A percentile compares a stretch with the other conserved stretches of the same genome.
phyloP scores from a whole-genome alignment of 2,113 vertebrate species.

The Aptenodytes patagonicus region DNA sequence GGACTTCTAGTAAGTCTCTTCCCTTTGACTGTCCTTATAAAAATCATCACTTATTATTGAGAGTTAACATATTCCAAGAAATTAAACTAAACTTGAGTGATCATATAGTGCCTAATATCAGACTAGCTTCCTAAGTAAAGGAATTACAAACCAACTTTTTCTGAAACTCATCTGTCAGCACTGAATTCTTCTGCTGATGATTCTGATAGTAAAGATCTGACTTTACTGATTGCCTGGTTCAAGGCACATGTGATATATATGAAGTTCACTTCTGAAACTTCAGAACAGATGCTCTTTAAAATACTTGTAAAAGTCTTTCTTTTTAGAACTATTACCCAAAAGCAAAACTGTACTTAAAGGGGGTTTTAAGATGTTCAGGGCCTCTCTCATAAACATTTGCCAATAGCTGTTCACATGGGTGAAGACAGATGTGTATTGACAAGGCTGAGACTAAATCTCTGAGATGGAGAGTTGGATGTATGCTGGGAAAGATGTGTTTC shows the following conservation, averaged over 20 bases:
- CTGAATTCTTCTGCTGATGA: not conserved
- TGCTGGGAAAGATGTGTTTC: slow-evolving; percentile 16
- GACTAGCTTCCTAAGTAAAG: not conserved
- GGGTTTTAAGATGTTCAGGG: not conserved
- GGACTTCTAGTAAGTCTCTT: not conserved
- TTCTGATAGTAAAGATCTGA: not conserved
- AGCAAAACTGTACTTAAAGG: not conserved
- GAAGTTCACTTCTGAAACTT: not conserved
- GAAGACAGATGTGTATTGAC: slow-evolving; percentile 15
- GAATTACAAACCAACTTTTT: not conserved
- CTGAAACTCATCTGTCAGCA: not conserved
- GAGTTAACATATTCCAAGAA: not conserved
- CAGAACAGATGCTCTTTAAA: slow-evolving; percentile 35
- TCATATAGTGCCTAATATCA: not conserved
- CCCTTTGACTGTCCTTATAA: not conserved
- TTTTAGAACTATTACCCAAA: not conserved
- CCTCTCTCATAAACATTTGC: not conserved
- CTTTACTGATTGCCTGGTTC: not conserved
- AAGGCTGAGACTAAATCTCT: not conserved
- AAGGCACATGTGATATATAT: not conserved
- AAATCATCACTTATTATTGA: not conserved
- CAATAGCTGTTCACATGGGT: not conserved
- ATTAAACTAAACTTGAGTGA: not conserved
- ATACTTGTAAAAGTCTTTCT: not conserved
- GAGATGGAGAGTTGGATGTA: not conserved